Conservation (phyloP, 2,113 vertebrate genomes). For the Lycocorax pyrrhopterus region DNA sequence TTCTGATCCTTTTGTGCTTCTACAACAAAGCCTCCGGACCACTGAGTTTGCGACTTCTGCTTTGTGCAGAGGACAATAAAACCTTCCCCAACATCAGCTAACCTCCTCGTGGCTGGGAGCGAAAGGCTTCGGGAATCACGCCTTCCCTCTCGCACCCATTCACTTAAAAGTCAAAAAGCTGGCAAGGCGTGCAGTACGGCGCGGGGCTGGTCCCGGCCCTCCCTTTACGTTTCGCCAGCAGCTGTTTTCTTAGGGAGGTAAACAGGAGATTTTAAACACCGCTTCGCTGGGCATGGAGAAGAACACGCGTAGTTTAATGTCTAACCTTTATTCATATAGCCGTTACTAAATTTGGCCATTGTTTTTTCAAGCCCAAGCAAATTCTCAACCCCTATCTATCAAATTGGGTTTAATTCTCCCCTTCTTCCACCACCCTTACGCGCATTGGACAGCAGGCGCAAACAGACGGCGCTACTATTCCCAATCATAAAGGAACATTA, state of each 20-base stretch:
- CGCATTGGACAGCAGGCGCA: conserved; percentile 17
- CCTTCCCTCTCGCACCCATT: not conserved
- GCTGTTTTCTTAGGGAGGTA: not conserved
- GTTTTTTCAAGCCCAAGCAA: not conserved
- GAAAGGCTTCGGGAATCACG: not conserved
- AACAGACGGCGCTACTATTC: conserved; percentile 1
- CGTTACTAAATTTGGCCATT: not conserved
- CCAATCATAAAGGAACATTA: not conserved
- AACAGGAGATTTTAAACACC: not conserved
- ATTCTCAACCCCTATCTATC: not conserved
- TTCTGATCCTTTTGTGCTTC: conserved; percentile 20
- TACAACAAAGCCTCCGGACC: conserved; percentile 34
- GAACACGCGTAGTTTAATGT: not conserved
- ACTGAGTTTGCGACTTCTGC: conserved; percentile 25
- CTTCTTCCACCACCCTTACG: not conserved
- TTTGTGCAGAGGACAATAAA: conserved; percentile 42
- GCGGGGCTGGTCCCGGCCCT: not conserved
- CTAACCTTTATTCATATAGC: not conserved
- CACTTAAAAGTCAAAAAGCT: not conserved
- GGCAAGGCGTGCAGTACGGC: not conserved
- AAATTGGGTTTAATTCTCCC: not conserved
- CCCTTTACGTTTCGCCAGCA: not conserved
- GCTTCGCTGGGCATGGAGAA: not conserved
- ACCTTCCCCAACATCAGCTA: not conserved
- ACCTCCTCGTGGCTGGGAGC: conserved; percentile 23